These are phyloP conservation scores for Palythoa caribaeorum DNA, from an alignment of 92 coral and sea anemone species.

Conservation along the genomic window DNA sequence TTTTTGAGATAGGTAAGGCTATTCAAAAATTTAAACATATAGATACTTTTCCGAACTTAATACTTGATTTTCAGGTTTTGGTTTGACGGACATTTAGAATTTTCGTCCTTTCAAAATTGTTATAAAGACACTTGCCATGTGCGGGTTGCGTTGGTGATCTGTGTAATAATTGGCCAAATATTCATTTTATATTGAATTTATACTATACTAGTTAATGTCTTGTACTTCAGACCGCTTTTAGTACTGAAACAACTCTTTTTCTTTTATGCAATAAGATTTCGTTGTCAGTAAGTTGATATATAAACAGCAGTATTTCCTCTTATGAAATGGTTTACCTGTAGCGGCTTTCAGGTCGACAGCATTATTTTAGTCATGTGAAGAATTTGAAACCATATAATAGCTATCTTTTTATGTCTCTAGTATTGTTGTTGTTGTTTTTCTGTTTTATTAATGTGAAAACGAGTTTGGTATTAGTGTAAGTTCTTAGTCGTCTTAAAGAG, in stretches of 20 bases:
- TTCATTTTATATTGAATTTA: not conserved
- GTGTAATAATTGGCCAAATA: not conserved
- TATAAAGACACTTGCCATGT: not conserved
- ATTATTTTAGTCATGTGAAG: not conserved
- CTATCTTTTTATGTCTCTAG: not conserved
- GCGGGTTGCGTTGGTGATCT: not conserved
- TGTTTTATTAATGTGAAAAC: not conserved
- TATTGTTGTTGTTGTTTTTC: not conserved
- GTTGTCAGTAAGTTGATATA: not conserved
- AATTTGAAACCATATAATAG: not conserved
- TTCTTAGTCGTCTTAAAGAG: not conserved
- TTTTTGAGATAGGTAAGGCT: slow-evolving; percentile 26
- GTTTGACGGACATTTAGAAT: not conserved
- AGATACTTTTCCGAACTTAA: not conserved
- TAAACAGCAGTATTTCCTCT: not conserved
- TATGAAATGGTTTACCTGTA: not conserved
- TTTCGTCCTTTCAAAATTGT: not conserved
- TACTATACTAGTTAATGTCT: not conserved
- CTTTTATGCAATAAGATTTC: not conserved
- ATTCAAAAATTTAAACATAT: not conserved
- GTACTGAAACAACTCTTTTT: not conserved
- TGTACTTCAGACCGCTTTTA: not conserved
- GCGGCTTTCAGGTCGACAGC: slow-evolving; percentile 32
- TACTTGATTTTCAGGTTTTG: not conserved
- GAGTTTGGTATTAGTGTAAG: not conserved